Base-by-base conservation (phyloP, 2,113 vertebrate genomes). In the Meriones unguiculatus region DNA sequence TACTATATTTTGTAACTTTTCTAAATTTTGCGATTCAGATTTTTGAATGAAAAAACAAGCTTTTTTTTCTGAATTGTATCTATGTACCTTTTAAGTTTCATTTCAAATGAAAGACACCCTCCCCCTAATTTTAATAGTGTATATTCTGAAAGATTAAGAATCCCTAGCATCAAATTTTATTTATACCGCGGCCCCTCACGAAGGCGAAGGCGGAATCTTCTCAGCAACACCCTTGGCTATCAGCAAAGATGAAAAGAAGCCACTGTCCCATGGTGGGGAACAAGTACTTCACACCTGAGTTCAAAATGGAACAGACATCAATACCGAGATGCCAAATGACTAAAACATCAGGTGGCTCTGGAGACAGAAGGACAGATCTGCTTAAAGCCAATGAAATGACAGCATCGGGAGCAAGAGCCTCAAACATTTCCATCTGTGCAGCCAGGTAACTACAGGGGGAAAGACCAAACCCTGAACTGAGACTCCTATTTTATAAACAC, bases 171-270 rank as follows among this genome's bases (percentile, higher is more conserved):
- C 70, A 64, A 54, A 88, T 30, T 94, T 81, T 70, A 87, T 77
- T 87, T 59, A 81, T 67, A 91, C 32, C 89, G 50, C 54, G 89
- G 94, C 46, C 70, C 24, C 86, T n/a, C 86, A 92, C 41, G 12
- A 62, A 28, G 18, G 72, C 41, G 12, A 62, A 28, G 18, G 72
- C 64, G 35, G 82, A 7, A n/a, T 90, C 69, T 85, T n/a, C 59
- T 88, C 7, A 54, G 62, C 46, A 73, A 82, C 64, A 46, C 50
- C 76, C 81, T 85, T 11, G 75, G 62, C 81, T 80, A 41, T 78
- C 88, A 75, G 86, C 86, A 78, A 87, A 30, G 50, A 87, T 57
- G 59, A 90, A 87, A 95, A 89, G 69, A 73, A 59, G 46, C 46
- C 35, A 22, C 69, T 35, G 52, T 78, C 65, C 92, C 25, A 0